Percentiles rank a stretch among this genome's conserved stretches.
Evolutionary conservation across 2,888 invertebrate species (phyloP).

Genomic region (Melanargia galathea): DNA sequence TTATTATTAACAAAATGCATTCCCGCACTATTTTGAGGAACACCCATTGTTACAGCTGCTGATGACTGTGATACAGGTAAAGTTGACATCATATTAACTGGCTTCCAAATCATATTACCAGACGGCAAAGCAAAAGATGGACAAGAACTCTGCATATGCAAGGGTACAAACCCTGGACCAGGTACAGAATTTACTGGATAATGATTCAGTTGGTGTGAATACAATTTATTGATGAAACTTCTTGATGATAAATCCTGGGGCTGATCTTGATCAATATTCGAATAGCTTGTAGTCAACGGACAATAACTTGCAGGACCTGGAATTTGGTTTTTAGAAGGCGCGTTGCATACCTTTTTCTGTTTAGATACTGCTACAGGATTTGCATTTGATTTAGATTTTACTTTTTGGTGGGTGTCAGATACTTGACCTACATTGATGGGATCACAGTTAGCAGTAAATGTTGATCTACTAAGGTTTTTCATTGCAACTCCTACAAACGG

Average conservation of each 20-base stretch:
- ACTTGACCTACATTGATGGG: background rate
- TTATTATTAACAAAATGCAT: constrained; percentile 30
- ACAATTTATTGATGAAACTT: constrained; percentile 12
- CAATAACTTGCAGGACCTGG: constrained; percentile 1
- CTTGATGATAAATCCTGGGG: constrained; percentile 49
- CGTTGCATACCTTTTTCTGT: background rate
- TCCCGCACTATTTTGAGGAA: constrained; percentile 29
- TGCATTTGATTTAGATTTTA: background rate
- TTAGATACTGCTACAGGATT: background rate
- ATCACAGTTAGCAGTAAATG: background rate
- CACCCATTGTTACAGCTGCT: constrained; percentile 32
- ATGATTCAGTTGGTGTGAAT: constrained; percentile 14
- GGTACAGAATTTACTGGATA: constrained; percentile 24
- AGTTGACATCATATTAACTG: constrained; percentile 48
- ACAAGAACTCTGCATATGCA: constrained; percentile 50
- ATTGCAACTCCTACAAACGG: background rate
- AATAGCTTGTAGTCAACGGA: background rate
- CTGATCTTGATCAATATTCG: constrained; percentile 15
- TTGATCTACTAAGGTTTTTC: background rate
- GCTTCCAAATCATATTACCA: constrained; percentile 59
- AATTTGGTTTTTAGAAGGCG: background rate
- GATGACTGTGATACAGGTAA: constrained; percentile 41
- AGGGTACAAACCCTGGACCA: constrained; percentile 37
- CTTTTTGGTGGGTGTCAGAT: background rate
- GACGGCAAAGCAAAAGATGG: constrained; percentile 44